These are phyloP conservation scores for Sympetrum striolatum DNA, from an alignment of 2,888 invertebrate species.

Conservation along the genomic window DNA sequence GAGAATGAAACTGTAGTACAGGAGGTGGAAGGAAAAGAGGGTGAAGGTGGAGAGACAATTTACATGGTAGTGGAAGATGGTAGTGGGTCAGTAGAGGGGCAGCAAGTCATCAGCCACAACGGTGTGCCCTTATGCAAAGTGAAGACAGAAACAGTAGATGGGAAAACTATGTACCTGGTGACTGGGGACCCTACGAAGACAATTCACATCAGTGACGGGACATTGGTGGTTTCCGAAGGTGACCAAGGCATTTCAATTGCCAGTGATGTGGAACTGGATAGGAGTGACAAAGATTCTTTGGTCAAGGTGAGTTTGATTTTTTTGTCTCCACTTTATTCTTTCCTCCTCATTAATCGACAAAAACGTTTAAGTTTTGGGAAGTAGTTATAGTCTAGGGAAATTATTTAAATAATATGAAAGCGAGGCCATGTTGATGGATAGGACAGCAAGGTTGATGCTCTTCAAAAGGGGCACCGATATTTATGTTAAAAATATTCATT, in stretches of 20 bases:
- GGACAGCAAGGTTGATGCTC: no score
- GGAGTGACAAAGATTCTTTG: not conserved
- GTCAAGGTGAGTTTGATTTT: not conserved
- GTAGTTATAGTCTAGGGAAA: no score
- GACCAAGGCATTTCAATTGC: not conserved
- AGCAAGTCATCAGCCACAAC: constrained; percentile 21
- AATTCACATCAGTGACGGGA: constrained; percentile 24
- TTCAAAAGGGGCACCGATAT: no score
- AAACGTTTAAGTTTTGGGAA: no score
- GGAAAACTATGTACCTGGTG: constrained; percentile 36
- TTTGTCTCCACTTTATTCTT: not conserved
- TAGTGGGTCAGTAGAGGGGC: not conserved
- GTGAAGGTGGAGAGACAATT: constrained; percentile 10
- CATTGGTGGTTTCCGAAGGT: constrained; percentile 19
- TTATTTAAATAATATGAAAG: no score
- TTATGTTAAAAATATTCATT: no score
- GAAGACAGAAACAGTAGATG: not conserved
- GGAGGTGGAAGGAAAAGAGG: constrained; percentile 23
- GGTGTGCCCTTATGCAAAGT: constrained; percentile 27
- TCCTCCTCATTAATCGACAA: not conserved
- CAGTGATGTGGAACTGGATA: not conserved
- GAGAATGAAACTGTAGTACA: constrained; percentile 23
- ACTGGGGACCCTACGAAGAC: constrained; percentile 3
- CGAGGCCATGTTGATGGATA: no score
- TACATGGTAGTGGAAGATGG: constrained; percentile 35